A percentile compares a stretch with the other conserved stretches of the same genome.
These are phyloP conservation scores for Lepidothrix coronata DNA, from an alignment of 2,113 vertebrate species.

Conservation along the genomic window DNA sequence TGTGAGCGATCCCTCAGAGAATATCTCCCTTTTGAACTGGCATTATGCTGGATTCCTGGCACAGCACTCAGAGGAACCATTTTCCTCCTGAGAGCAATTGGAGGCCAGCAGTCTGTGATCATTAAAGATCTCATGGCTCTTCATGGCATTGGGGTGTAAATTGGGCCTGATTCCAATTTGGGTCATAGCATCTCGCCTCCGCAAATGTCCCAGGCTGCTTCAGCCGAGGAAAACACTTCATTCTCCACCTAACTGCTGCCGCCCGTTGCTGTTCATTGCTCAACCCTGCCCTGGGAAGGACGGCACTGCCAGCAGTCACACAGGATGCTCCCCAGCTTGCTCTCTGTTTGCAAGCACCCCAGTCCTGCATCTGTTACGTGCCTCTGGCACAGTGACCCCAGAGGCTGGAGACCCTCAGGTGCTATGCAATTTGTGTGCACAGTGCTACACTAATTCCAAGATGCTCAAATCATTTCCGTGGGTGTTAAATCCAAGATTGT, in stretches of 20 bases:
- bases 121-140: neutral
- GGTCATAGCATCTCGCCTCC: neutral
- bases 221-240: neutral
- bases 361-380: neutral
- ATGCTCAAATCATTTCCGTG: neutral
- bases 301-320: fast-evolving
- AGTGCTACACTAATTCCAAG: neutral
- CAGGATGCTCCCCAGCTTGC: fast-evolving
- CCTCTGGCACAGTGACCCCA: fast-evolving
- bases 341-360: neutral
- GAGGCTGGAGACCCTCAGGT: fast-evolving
- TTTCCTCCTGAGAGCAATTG: neutral
- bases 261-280: neutral
- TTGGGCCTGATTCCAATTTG: neutral
- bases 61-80: neutral
- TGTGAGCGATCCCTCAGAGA: neutral
- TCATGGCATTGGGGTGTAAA: neutral
- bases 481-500: neutral
- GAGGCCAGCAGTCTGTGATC: neutral
- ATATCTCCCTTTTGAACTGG: neutral
- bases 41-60: constrained; percentile 3
- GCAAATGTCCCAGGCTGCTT: neutral
- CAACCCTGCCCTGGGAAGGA: neutral
- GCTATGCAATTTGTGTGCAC: neutral
- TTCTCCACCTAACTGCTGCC: neutral